Percentiles rank a stretch among this genome's conserved stretches.
phyloP scores from a whole-genome alignment of 2,113 vertebrate species.

The Neolamprologus variostigma region DNA sequence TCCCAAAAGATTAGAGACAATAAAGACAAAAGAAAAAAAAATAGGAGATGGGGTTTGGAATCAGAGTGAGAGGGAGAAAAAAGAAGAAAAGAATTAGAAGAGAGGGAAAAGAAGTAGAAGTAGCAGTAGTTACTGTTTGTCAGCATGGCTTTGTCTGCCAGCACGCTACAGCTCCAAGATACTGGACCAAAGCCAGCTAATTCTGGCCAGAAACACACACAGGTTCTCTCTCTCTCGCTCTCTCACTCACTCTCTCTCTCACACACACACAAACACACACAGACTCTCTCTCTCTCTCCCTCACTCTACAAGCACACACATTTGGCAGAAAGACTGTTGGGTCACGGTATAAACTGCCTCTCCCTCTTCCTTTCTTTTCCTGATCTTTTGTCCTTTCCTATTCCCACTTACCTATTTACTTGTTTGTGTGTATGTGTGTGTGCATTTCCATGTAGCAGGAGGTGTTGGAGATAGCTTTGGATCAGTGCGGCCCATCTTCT shows the following conservation, averaged over 20 bases:
- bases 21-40: neutral
- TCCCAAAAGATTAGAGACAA: neutral
- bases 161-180: constrained; percentile 56
- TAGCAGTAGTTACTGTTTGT: constrained; percentile 67
- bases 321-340: neutral
- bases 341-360: neutral
- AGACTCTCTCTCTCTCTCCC: neutral
- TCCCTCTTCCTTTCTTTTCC: neutral
- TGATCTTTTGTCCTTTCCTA: constrained; percentile 13
- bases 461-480: constrained; percentile 86
- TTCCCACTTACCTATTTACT: neutral
- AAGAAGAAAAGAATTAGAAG: constrained; percentile 29
- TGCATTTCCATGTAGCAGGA: constrained; percentile 74
- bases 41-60: neutral
- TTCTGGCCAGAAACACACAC: constrained; percentile 6
- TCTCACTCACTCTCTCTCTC: accelerated
- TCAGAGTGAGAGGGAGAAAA: neutral
- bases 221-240: neutral
- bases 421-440: neutral
- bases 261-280: neutral
- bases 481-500: constrained; percentile 84
- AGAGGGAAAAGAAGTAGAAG: constrained; percentile 20
- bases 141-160: constrained; percentile 57
- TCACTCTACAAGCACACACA: neutral
- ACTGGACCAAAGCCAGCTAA: constrained; percentile 54